These are phyloP conservation scores for Atta cephalotes DNA, from an alignment of 1,140 invertebrate genomes.

Conservation along the genomic window DNA sequence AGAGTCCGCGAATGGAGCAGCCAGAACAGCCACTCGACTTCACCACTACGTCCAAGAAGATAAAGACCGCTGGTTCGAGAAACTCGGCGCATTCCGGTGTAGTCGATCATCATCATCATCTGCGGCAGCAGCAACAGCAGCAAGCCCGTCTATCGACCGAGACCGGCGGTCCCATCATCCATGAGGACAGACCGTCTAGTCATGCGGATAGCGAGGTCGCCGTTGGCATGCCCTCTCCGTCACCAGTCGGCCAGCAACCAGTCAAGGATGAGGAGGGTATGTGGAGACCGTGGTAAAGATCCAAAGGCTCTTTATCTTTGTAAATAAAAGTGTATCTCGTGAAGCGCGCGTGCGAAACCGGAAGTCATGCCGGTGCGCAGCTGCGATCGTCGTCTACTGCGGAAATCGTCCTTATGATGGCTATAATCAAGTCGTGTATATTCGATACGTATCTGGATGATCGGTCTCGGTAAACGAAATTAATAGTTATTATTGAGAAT, in stretches of 20 bases:
- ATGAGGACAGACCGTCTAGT: constrained; percentile 80
- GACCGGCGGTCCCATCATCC: constrained; percentile 73
- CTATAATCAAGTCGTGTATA: background rate
- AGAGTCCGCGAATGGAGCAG: constrained; percentile 81
- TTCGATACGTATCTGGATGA: background rate
- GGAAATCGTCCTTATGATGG: background rate
- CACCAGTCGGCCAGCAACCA: constrained; percentile 77
- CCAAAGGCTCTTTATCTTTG: constrained; percentile 21
- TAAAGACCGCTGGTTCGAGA: constrained; percentile 71
- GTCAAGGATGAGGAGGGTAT: constrained; percentile 85
- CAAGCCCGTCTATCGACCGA: constrained; percentile 70
- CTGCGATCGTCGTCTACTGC: constrained; percentile 32
- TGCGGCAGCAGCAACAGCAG: constrained; percentile 52
- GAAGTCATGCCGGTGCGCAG: constrained; percentile 18
- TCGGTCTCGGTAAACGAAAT: background rate
- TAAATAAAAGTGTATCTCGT: constrained; percentile 44
- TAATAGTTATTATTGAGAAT: background rate
- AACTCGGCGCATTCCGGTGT: constrained; percentile 36
- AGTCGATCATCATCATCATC: constrained; percentile 63
- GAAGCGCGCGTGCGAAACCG: constrained; percentile 26
- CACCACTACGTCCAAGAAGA: constrained; percentile 82
- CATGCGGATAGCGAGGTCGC: constrained; percentile 74
- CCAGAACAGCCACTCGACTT: constrained; percentile 84
- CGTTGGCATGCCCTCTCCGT: constrained; percentile 77
- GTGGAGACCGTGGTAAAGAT: constrained; percentile 85